Evolutionary conservation across 2,888 invertebrate genomes (phyloP).

Genomic region (Chydorus sphaericus): DNA sequence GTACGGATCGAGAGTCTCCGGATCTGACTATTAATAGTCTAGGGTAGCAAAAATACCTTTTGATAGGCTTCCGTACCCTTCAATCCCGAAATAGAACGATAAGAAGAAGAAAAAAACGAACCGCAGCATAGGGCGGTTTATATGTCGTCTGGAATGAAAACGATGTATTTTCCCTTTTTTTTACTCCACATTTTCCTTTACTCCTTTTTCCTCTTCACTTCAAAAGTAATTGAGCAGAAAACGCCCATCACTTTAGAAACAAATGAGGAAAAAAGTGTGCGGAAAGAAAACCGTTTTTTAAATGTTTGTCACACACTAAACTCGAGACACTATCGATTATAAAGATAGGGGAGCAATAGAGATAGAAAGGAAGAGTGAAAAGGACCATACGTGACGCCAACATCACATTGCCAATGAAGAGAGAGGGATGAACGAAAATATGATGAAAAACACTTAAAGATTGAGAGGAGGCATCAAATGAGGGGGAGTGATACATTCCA

Average conservation of each 20-base stretch:
- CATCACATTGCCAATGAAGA: not conserved
- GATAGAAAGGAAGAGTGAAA: not conserved
- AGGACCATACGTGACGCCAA: not conserved
- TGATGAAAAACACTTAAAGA: not conserved
- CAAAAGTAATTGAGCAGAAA: not conserved
- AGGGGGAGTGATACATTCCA: not conserved
- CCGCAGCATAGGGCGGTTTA: too few species aligned
- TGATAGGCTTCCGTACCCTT: too few species aligned
- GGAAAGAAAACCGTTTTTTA: not conserved
- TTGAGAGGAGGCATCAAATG: not conserved
- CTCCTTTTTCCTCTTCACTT: not conserved
- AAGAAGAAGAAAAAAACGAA: too few species aligned
- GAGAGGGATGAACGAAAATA: not conserved
- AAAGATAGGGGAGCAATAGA: not conserved
- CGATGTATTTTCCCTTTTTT: not conserved
- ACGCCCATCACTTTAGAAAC: not conserved
- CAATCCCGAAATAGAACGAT: too few species aligned
- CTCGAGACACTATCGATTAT: conserved; percentile 1
- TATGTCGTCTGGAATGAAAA: too few species aligned
- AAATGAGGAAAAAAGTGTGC: not conserved
- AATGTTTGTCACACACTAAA: not conserved
- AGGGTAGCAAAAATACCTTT: too few species aligned
- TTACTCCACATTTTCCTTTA: not conserved
- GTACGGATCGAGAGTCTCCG: too few species aligned
- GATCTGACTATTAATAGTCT: too few species aligned